Conservation (phyloP, 2,888 invertebrate genomes). For the Stomorhina lunata region DNA sequence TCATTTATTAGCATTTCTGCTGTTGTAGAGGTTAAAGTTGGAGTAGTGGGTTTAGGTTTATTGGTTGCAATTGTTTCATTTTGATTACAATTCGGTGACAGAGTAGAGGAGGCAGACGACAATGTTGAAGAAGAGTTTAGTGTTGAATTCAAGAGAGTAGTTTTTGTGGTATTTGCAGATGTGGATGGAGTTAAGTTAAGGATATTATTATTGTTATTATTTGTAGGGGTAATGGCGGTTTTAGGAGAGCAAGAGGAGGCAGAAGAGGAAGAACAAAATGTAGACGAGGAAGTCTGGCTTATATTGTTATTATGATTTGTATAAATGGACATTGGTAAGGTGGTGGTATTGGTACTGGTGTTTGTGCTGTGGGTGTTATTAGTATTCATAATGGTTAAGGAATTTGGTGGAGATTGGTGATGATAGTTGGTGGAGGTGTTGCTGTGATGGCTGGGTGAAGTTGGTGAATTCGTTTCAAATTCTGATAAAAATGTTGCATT, state of each 20-base stretch:
- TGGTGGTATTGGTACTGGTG: no score
- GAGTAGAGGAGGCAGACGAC: slow-evolving; percentile 50
- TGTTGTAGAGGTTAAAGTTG: slow-evolving; percentile 73
- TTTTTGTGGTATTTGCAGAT: slow-evolving; percentile 49
- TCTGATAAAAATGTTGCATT: slow-evolving; percentile 76
- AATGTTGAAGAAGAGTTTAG: slow-evolving; percentile 67
- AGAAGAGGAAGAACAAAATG: slow-evolving; percentile 43
- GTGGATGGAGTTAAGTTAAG: slow-evolving; percentile 45
- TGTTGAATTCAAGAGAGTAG: slow-evolving; percentile 60
- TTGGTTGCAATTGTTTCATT: slow-evolving; percentile 50
- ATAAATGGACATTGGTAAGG: slow-evolving; percentile 37
- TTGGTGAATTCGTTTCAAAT: slow-evolving; percentile 66
- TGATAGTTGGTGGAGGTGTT: slow-evolving; percentile 47
- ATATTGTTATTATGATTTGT: slow-evolving; percentile 47
- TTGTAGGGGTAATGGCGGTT: slow-evolving; percentile 36
- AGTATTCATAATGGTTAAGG: slow-evolving; percentile 61
- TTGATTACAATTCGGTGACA: slow-evolving; percentile 65
- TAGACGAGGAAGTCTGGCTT: slow-evolving; percentile 23
- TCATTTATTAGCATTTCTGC: slow-evolving; percentile 79
- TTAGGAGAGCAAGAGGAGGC: slow-evolving; percentile 37
- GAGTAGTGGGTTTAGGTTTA: slow-evolving; percentile 64
- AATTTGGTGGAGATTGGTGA: slow-evolving; percentile 66
- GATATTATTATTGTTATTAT: slow-evolving; percentile 9
- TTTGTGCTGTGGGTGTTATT: slow-evolving; percentile 2
- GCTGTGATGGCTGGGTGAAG: slow-evolving; percentile 31